Evolutionary conservation across 2,888 invertebrate species (phyloP), one percentile per base, ranked within the genome.

Genomic region (Altica lythri): DNA sequence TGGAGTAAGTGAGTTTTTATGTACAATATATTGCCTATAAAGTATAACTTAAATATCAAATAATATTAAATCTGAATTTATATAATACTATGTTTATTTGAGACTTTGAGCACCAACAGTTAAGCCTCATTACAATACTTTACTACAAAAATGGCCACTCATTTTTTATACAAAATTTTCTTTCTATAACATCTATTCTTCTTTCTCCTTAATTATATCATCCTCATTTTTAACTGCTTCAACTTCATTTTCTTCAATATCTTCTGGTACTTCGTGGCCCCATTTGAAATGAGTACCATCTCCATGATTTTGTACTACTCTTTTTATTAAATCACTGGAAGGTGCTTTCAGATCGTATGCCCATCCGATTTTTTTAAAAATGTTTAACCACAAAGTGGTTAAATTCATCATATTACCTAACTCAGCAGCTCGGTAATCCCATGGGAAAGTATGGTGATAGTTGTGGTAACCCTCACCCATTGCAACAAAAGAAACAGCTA

Each of bases 391-490:
- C 29, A 81, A 70, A 0, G 90, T 87, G 1, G 92, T 90, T 0
- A 83, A 44, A 71, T 92, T 92, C n/a, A 84, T 71, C 59, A 81
- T 72, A 9, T 58, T 61, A 13, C 90, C 90, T 10, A 90, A 78
- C 75, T 95, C 95, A 9, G 92, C 86, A 14, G 94, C 89, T 69
- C 90, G 89, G 80, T 95, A 95, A 76, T 95, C 95, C 88, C 91
- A 92, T 0, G 95, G 95, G 75, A 95, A 95, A 0, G 89, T 89
- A 76, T 95, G 95, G 73, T 95, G 95, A 76, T 92, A 95, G 77
- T 95, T 95, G 78, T 95, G 94, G 89, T 91, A 95, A 2, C 94
- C 94, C 75, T 92, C 92, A 1, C 92, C 92, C 78, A 90, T 79
- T 0, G 90, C 84, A 25, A 86, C 68, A 0, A 90, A 67, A 0